Evolutionary conservation across 2,888 invertebrate species (phyloP).

Genomic region (Isotomurus palustris): DNA sequence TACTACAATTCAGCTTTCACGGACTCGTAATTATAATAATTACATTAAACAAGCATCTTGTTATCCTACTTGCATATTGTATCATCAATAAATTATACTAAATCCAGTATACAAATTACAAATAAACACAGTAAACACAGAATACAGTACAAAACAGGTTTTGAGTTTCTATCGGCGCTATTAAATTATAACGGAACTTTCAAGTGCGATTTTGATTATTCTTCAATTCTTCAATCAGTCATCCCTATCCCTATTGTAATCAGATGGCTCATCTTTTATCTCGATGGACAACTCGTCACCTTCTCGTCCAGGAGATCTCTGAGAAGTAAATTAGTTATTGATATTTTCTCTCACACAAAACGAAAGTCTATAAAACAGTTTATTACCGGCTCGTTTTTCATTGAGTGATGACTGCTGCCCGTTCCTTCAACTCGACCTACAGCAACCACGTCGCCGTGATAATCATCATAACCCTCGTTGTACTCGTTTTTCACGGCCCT

Average conservation of each 20-base stretch:
- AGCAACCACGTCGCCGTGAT: constrained; percentile 23
- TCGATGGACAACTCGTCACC: constrained; percentile 30
- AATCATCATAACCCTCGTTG: constrained; percentile 33
- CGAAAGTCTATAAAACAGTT: not conserved
- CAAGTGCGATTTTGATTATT: not conserved
- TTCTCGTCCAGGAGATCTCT: constrained; percentile 38
- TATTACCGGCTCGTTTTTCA: constrained; percentile 42
- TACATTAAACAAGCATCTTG: no score
- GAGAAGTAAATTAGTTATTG: constrained; percentile 4
- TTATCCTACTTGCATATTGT: no score
- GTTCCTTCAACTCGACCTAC: constrained; percentile 14
- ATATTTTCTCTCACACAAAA: not conserved
- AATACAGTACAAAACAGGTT: no score
- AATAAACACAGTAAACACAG: no score
- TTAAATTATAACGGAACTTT: no score
- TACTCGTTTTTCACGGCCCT: constrained; percentile 31
- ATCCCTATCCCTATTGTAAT: no score
- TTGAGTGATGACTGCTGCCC: constrained; percentile 14
- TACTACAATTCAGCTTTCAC: no score
- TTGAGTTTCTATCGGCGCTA: no score
- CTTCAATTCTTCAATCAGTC: not conserved
- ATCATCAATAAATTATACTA: no score
- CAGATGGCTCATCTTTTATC: constrained; percentile 43
- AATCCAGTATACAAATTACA: no score
- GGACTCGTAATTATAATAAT: no score